Conservation (phyloP, 2,888 invertebrate species). For the Gasteruption jaculator region DNA sequence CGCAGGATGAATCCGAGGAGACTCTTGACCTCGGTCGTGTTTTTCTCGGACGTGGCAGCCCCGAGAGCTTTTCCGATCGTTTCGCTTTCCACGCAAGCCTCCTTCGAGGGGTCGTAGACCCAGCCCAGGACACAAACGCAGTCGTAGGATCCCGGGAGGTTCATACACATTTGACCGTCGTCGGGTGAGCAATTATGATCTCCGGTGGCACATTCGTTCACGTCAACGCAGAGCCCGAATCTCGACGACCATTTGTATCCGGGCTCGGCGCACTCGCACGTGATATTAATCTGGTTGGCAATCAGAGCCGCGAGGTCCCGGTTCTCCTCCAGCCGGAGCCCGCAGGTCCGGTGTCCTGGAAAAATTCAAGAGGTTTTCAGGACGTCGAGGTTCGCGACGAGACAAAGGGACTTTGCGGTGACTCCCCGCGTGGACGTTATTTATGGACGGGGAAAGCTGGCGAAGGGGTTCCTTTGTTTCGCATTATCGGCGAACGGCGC, state of each 20-base stretch:
- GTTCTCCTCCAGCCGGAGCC: conserved; percentile 49
- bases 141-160: conserved; percentile 52
- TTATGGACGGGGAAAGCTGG: background rate
- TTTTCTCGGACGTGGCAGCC: background rate
- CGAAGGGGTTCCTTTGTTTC: background rate
- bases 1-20: background rate
- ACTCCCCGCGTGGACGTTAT: too few species aligned
- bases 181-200: conserved; percentile 50
- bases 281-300: conserved; percentile 60
- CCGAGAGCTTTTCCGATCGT: conserved; percentile 22
- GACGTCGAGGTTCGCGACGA: background rate
- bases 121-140: conserved; percentile 35
- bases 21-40: conserved; percentile 6
- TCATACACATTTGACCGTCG: conserved; percentile 56
- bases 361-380: background rate
- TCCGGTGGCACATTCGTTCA: conserved; percentile 57
- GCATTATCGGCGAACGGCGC: too few species aligned
- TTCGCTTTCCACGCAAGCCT: conserved; percentile 23
- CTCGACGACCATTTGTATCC: conserved; percentile 60
- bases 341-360: conserved; percentile 43
- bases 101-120: conserved; percentile 22
- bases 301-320: conserved; percentile 53
- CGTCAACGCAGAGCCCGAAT: conserved; percentile 62
- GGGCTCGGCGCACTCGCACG: conserved; percentile 55
- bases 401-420: conserved; percentile 15